A percentile compares a stretch with the other conserved stretches of the same genome.
Evolutionary conservation across 1,140 invertebrate genomes (phyloP).

Genomic region (Eubasilissa regina): DNA sequence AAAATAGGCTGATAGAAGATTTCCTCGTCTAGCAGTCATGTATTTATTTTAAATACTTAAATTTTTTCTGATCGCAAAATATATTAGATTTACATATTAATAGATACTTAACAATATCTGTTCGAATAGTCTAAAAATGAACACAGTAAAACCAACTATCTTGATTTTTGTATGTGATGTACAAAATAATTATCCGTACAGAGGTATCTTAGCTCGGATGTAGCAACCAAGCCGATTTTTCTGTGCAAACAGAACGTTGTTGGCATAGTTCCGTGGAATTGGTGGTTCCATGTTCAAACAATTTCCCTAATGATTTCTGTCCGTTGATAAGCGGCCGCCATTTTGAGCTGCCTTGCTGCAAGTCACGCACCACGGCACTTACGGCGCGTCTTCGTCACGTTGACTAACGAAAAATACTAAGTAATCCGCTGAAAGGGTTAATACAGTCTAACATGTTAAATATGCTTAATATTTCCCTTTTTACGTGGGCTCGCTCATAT

Average conservation of each 20-base stretch:
- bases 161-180: no score
- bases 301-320: slow-evolving; percentile 58
- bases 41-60: no score
- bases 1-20: no score
- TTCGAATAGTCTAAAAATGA: no score
- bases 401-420: background rate
- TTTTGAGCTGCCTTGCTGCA: slow-evolving; percentile 23
- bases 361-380: slow-evolving; percentile 43
- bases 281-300: slow-evolving; percentile 52
- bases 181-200: no score
- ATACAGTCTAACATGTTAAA: background rate
- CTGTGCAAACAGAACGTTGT: slow-evolving; percentile 12
- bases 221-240: background rate
- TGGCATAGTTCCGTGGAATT: slow-evolving; percentile 19
- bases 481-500: background rate
- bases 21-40: no score
- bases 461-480: background rate
- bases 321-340: slow-evolving; percentile 51
- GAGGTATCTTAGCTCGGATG: no score
- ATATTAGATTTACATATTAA: no score
- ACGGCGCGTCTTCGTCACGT: background rate
- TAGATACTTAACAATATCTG: no score
- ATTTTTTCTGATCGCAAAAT: no score
- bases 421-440: slow-evolving; percentile 12
- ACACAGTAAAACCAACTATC: no score